phyloP scores from a whole-genome alignment of 2,113 vertebrate species.

The Seriola dumerili region DNA sequence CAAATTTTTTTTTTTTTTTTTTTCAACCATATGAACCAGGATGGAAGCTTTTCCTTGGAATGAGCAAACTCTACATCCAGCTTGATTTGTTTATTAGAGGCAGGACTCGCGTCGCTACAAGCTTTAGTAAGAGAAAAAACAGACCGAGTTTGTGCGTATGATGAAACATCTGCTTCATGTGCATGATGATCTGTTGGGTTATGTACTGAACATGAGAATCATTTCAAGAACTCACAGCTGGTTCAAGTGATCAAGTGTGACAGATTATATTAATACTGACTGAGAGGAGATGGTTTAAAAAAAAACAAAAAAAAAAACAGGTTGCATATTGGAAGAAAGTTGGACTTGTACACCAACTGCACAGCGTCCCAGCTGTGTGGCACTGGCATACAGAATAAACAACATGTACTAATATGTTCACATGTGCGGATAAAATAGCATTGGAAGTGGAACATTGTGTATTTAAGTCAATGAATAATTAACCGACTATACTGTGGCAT shows the following conservation, averaged over 20 bases:
- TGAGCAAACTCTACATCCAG: background rate
- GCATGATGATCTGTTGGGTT: background rate
- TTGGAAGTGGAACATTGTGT: background rate
- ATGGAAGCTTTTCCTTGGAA: background rate
- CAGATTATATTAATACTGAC: background rate
- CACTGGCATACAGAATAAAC: background rate
- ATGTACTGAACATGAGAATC: background rate
- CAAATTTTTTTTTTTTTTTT: too few species aligned
- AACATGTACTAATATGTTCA: background rate
- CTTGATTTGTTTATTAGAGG: constrained; percentile 15
- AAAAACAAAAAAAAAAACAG: background rate
- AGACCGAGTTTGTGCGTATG: background rate
- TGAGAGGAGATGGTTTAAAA: background rate
- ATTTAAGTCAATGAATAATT: background rate
- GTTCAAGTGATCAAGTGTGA: background rate
- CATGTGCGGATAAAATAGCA: too few species aligned
- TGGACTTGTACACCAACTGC: background rate
- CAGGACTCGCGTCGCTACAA: constrained; percentile 13
- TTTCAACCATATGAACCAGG: background rate
- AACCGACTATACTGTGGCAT: background rate
- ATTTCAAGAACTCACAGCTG: background rate
- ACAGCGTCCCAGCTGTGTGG: background rate
- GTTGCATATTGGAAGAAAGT: background rate
- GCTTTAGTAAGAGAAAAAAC: background rate
- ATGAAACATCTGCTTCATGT: background rate